Base-by-base conservation (phyloP, 2,797 vertebrate genomes). In the Lutjanus argentimaculatus region DNA sequence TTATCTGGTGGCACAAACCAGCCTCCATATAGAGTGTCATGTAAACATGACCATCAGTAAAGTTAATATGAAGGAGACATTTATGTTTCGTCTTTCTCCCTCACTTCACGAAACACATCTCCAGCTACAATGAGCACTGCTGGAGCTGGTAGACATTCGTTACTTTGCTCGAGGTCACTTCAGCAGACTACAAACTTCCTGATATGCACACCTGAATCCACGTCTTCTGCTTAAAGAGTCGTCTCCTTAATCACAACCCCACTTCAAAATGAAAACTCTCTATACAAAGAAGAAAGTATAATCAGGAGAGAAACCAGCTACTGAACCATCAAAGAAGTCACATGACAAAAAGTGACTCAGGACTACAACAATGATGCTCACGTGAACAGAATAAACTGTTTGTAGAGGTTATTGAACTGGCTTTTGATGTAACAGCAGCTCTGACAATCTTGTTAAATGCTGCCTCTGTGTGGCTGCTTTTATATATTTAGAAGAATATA, bases 381-480 rank as follows among this genome's bases (percentile, higher is more conserved):
- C 11, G 10, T 58, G 16, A 72, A 21, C 49, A 63, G 25, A 67
- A 66, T 40, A 13, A 59, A 42, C 0, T 48, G 45, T 17, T 46
- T 42, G 25, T 30, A 10, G 4, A 49, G 40, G 12, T 17, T 30
- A 61, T 49, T 16, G 6, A 15, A n/a, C 16, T 12, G 12, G 17
- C 6, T n/a, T 10, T 0, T 16, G 1, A 13, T 43, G 12, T 40
- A 4, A 62, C 42, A 52, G 30, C 48, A 56, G 65, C 16, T 52
- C 8, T 25, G 3, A 53, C 0, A 11, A n/a, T 19, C 21, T 8
- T 63, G 63, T n/a, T 16, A 17, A 78, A 75, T 10, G 30, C 67
- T 66, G 83, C 85, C 82, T 66, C 57, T 78, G 0, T 84, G 89
- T 92, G 90, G 85, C 55, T 14, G 21, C 22, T 62, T 67, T 58